phyloP scores from a whole-genome alignment of 2,888 invertebrate species.

The Drosophila pegasa region DNA sequence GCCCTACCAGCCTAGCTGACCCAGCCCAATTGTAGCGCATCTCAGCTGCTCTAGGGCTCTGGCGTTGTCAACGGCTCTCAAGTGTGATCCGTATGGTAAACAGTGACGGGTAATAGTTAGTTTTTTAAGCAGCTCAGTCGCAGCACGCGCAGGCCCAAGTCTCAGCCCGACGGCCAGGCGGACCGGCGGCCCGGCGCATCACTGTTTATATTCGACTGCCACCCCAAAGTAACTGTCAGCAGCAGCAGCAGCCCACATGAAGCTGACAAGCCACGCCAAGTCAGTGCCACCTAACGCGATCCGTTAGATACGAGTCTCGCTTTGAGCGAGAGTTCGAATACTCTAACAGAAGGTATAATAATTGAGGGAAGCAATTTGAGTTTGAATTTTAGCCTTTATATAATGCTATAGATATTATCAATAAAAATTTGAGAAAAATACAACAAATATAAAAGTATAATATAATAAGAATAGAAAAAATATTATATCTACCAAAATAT shows the following conservation, averaged over 20 bases:
- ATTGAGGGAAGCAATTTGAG: neutral
- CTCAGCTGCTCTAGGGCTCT: constrained; percentile 19
- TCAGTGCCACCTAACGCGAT: constrained; percentile 80
- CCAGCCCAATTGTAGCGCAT: constrained; percentile 18
- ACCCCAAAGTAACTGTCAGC: constrained; percentile 41
- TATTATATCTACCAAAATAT: too few species aligned
- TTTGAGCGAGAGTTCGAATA: neutral
- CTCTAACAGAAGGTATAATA: neutral
- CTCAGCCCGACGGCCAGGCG: constrained; percentile 22
- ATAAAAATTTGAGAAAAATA: too few species aligned
- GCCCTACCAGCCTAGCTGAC: constrained; percentile 11
- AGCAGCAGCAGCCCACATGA: constrained; percentile 60
- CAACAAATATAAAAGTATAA: too few species aligned
- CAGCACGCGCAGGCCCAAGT: constrained; percentile 58
- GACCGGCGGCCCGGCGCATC: constrained; percentile 34
- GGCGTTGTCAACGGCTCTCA: constrained; percentile 67
- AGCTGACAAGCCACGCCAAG: constrained; percentile 83
- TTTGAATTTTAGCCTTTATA: too few species aligned
- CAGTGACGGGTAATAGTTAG: constrained; percentile 52
- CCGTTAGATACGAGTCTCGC: constrained; percentile 54
- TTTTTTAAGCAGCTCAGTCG: constrained; percentile 76
- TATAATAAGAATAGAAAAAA: too few species aligned
- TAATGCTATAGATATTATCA: too few species aligned
- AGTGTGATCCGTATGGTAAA: constrained; percentile 79
- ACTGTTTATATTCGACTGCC: constrained; percentile 57